Conservation (phyloP, 92 coral and sea anemone species). For the Epizoanthus scotinus region DNA sequence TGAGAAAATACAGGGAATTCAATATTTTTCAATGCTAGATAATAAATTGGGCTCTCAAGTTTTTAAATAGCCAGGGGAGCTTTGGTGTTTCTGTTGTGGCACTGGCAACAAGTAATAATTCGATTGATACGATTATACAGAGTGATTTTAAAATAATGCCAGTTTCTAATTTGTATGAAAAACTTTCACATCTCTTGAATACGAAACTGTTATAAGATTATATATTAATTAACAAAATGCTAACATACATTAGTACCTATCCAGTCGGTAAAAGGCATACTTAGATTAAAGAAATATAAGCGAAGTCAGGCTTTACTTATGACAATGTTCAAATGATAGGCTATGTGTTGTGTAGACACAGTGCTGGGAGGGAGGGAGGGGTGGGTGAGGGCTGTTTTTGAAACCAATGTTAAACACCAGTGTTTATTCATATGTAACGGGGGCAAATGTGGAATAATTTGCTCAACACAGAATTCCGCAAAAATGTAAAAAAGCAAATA, state of each 20-base stretch:
- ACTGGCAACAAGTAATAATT: not conserved
- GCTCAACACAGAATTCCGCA: slow-evolving; percentile 35
- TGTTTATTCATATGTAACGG: slow-evolving; percentile 8
- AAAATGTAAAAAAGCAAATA: slow-evolving; percentile 15
- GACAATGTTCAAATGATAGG: not conserved
- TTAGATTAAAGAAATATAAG: slow-evolving; percentile 3
- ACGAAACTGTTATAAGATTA: not conserved
- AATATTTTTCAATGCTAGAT: not conserved
- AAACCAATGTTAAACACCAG: not conserved
- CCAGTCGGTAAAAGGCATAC: not conserved
- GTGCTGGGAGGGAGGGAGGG: not conserved
- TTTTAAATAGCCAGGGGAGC: not conserved
- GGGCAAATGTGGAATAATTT: slow-evolving; percentile 12
- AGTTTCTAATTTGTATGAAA: not conserved
- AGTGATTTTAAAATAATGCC: not conserved
- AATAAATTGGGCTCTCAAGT: not conserved
- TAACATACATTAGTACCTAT: slow-evolving; percentile 17
- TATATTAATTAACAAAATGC: not conserved
- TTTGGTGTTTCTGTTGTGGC: not conserved
- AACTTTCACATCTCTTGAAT: slow-evolving; percentile 37
- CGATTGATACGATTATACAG: not conserved
- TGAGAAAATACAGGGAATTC: not conserved
- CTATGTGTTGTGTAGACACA: not conserved
- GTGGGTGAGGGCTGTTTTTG: slow-evolving; percentile 3
- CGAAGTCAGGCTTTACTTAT: not conserved